These are phyloP conservation scores for Acrobasis repandana DNA, from an alignment of 2,888 invertebrate genomes.

Conservation along the genomic window DNA sequence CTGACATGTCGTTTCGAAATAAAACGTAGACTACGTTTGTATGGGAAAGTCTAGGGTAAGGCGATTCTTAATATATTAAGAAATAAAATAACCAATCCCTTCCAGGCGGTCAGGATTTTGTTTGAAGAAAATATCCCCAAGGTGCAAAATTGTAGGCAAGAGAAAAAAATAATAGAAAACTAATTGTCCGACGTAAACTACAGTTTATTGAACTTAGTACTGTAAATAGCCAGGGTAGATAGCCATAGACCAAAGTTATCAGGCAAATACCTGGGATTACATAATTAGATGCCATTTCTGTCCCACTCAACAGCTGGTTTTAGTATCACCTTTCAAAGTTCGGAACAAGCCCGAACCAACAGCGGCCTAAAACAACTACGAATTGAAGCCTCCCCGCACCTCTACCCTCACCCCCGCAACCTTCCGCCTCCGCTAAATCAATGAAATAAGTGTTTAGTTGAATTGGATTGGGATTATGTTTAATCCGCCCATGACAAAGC, in stretches of 20 bases:
- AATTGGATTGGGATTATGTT: not conserved
- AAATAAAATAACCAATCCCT: no score
- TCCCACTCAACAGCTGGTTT: not conserved
- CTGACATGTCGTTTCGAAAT: no score
- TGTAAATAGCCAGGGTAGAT: not conserved
- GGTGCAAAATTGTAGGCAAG: no score
- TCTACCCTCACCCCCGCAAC: not conserved
- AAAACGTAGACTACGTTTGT: no score
- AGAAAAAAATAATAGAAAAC: no score
- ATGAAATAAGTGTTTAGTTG: not conserved
- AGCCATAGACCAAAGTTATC: not conserved
- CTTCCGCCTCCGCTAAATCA: not conserved
- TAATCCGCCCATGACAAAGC: no score
- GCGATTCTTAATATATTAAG: no score
- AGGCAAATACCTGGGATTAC: not conserved
- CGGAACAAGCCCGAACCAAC: not conserved
- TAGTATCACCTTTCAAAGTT: constrained; percentile 1
- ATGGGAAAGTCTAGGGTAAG: no score
- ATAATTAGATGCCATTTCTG: not conserved
- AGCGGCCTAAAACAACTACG: not conserved
- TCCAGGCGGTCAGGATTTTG: no score
- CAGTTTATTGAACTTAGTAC: no score
- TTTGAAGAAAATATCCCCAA: no score
- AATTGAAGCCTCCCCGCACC: not conserved
- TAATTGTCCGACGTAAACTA: no score